Percentiles rank a stretch among this genome's conserved stretches.
phyloP scores from a whole-genome alignment of 2,113 vertebrate species.

The Sakesphorus luctuosus region DNA sequence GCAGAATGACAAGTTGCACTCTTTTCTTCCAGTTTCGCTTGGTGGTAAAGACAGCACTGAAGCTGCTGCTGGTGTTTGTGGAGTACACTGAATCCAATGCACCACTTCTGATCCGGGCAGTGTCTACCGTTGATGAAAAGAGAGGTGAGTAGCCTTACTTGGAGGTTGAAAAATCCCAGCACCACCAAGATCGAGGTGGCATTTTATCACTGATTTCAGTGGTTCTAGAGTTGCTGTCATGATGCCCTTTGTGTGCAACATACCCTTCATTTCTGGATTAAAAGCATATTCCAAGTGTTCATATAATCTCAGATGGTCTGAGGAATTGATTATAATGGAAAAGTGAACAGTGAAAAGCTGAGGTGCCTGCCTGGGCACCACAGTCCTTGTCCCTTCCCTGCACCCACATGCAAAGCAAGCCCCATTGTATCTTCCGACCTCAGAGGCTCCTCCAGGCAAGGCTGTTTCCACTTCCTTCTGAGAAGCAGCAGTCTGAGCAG shows the following conservation, averaged over 20 bases:
- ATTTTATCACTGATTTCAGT: not conserved
- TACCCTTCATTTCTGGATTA: not conserved
- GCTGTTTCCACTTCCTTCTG: not conserved
- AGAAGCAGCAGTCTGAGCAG: constrained; percentile 11
- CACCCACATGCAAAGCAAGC: not conserved
- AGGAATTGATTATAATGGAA: not conserved
- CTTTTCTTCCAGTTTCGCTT: constrained; percentile 86
- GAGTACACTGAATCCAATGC: constrained; percentile 93
- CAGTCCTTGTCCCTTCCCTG: not conserved
- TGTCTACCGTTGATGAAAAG: constrained; percentile 83
- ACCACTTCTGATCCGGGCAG: constrained; percentile 83
- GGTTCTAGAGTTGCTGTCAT: not conserved
- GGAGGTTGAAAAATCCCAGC: not conserved
- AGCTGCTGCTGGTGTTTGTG: constrained; percentile 95
- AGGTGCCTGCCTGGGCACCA: fast-evolving
- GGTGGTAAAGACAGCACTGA: constrained; percentile 95
- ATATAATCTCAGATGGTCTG: not conserved
- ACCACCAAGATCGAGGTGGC: fast-evolving
- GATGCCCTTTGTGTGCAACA: not conserved
- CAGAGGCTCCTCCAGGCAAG: not conserved
- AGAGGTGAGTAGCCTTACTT: constrained; percentile 77
- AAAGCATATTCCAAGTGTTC: not conserved
- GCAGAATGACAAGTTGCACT: not conserved
- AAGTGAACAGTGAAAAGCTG: not conserved
- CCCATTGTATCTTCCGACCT: not conserved